Conservation (phyloP, 1,140 invertebrate genomes). For the Hetaerina americana region DNA sequence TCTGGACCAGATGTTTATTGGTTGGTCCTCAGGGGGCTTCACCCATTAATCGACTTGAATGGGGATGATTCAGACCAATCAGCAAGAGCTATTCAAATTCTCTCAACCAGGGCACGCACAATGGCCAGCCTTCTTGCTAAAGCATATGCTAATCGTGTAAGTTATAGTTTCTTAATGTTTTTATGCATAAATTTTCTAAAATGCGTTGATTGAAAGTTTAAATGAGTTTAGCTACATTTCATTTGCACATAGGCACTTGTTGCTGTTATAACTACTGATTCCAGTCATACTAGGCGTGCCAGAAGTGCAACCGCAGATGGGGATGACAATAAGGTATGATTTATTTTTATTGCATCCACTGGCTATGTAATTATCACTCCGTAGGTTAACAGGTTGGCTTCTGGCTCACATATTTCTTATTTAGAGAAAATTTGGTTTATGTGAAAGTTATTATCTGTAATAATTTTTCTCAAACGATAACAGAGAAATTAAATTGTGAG, state of each 20-base stretch:
- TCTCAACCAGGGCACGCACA: constrained; percentile 40
- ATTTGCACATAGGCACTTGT: constrained; percentile 1
- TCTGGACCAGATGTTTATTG: constrained; percentile 50
- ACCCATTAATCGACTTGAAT: constrained; percentile 46
- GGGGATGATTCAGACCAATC: constrained; percentile 48
- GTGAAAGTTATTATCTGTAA: too few relatives aligned
- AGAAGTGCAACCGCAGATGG: neutral
- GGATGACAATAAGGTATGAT: too few relatives aligned
- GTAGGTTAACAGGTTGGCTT: too few relatives aligned
- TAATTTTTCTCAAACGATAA: too few relatives aligned
- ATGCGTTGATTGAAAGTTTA: constrained; percentile 36
- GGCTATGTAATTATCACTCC: too few relatives aligned
- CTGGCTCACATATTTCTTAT: too few relatives aligned
- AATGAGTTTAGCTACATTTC: too few relatives aligned
- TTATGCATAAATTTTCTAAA: too few relatives aligned
- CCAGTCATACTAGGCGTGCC: constrained; percentile 32
- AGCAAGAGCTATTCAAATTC: constrained; percentile 49
- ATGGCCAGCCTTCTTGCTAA: constrained; percentile 45
- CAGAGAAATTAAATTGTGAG: too few relatives aligned
- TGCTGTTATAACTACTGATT: constrained; percentile 45
- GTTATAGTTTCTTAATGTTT: constrained; percentile 12
- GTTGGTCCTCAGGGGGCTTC: constrained; percentile 45
- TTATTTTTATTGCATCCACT: too few relatives aligned
- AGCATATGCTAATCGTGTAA: constrained; percentile 49
- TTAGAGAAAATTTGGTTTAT: too few relatives aligned